Evolutionary conservation across 2,888 invertebrate genomes (phyloP).

Genomic region (Dynastes tityus): DNA sequence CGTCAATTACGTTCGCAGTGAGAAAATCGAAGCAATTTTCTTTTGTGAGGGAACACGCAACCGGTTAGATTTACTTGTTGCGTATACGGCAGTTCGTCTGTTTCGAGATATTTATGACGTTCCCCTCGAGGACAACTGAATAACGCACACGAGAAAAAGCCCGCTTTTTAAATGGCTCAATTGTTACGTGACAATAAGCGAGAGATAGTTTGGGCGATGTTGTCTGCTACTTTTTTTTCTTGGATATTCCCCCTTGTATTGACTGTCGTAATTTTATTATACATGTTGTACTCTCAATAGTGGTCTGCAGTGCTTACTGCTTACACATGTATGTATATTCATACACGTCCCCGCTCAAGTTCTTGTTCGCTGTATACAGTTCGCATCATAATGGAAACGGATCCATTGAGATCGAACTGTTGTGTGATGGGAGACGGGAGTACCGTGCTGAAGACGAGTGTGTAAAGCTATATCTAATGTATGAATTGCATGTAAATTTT

Average conservation of each 20-base stretch:
- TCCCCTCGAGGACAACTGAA: background rate
- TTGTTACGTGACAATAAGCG: constrained; percentile 25
- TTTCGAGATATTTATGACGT: constrained; percentile 9
- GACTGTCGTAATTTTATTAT: background rate
- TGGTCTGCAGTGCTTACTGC: background rate
- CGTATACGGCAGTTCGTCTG: background rate
- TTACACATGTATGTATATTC: too few relatives aligned
- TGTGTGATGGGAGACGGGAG: background rate
- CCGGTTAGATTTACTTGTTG: background rate
- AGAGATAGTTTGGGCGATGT: constrained; percentile 10
- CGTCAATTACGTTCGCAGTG: background rate
- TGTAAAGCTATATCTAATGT: constrained; percentile 37
- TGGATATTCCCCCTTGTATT: background rate
- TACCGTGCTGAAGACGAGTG: background rate
- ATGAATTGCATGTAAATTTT: constrained; percentile 34
- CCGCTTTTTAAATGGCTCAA: constrained; percentile 10
- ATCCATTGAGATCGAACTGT: constrained; percentile 32
- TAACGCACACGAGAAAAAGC: background rate
- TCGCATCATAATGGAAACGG: constrained; percentile 39
- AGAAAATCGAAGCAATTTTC: constrained; percentile 9
- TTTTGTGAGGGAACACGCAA: constrained; percentile 3
- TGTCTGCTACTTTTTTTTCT: constrained; percentile 2
- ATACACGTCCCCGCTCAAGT: background rate
- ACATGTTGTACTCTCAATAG: background rate
- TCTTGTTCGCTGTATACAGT: constrained; percentile 11